Percentiles rank a stretch among this genome's conserved stretches.
phyloP scores from a whole-genome alignment of 2,797 vertebrate genomes.

The Protonibea diacanthus region DNA sequence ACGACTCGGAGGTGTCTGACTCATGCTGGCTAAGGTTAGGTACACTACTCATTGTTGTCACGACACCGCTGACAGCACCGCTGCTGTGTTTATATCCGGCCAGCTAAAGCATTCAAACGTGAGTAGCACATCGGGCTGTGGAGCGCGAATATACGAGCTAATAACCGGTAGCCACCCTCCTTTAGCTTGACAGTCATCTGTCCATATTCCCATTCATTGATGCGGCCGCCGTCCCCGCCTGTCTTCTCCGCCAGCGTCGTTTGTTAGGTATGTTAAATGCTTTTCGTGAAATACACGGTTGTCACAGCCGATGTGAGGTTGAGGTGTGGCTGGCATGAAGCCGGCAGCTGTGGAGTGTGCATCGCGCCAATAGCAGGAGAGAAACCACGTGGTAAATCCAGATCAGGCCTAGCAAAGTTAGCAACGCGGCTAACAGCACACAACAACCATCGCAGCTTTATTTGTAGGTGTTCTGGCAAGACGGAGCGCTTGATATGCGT shows the following conservation, averaged over 20 bases:
- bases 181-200: slow-evolving; percentile 11
- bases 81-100: background rate
- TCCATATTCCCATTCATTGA: slow-evolving; percentile 23
- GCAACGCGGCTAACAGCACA: slow-evolving; percentile 71
- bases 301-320: slow-evolving; percentile 20
- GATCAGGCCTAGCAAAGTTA: slow-evolving; percentile 73
- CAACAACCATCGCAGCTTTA: slow-evolving; percentile 1
- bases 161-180: slow-evolving; percentile 18
- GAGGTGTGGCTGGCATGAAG: slow-evolving; percentile 74
- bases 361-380: slow-evolving; percentile 67
- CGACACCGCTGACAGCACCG: slow-evolving; percentile 38
- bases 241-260: background rate
- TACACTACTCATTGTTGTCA: slow-evolving; percentile 32
- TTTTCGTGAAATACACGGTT: background rate
- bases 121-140: background rate
- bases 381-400: slow-evolving; percentile 80
- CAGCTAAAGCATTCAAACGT: background rate
- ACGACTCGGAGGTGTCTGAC: slow-evolving; percentile 38
- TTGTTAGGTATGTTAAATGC: background rate
- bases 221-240: background rate
- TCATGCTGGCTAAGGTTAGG: slow-evolving; percentile 21
- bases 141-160: slow-evolving; percentile 7
- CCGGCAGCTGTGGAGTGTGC: slow-evolving; percentile 63
- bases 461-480: slow-evolving; percentile 4
- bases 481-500: background rate